These are phyloP conservation scores for Myotis davidii DNA, from an alignment of 2,113 vertebrate species.

Conservation along the genomic window DNA sequence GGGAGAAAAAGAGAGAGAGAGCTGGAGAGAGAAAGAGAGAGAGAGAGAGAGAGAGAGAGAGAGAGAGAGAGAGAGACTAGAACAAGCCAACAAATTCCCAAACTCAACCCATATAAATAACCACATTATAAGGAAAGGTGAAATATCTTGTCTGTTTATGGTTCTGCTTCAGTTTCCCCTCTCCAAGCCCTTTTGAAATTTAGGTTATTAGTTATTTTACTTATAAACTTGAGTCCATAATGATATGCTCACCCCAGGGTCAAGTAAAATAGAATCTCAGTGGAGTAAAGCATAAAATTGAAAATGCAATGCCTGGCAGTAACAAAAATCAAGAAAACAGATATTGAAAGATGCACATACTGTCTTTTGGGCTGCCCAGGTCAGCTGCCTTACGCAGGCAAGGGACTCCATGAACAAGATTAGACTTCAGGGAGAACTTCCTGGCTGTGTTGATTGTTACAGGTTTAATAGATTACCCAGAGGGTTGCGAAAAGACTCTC, in stretches of 20 bases:
- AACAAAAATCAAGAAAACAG: not conserved
- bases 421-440: not conserved
- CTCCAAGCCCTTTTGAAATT: slow-evolving; percentile 44
- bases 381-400: not conserved
- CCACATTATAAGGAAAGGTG: not conserved
- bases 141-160: not conserved
- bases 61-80: not conserved
- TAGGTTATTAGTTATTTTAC: slow-evolving; percentile 48
- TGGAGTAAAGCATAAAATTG: not conserved
- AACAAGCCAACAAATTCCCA: not conserved
- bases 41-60: not conserved
- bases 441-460: not conserved
- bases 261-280: slow-evolving; percentile 9
- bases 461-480: not conserved
- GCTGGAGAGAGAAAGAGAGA: not conserved
- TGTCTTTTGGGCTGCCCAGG: not conserved
- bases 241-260: not conserved
- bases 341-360: not conserved
- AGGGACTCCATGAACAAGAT: slow-evolving; percentile 12
- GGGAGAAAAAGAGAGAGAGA: not conserved
- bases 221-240: slow-evolving; percentile 45
- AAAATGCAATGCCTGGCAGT: not conserved
- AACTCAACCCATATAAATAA: not conserved
- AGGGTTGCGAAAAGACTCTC: not conserved
- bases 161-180: not conserved